A percentile compares a stretch with the other conserved stretches of the same genome.
Conservation (phyloP, 2,113 vertebrate genomes). For the Etheostoma cragini region DNA sequence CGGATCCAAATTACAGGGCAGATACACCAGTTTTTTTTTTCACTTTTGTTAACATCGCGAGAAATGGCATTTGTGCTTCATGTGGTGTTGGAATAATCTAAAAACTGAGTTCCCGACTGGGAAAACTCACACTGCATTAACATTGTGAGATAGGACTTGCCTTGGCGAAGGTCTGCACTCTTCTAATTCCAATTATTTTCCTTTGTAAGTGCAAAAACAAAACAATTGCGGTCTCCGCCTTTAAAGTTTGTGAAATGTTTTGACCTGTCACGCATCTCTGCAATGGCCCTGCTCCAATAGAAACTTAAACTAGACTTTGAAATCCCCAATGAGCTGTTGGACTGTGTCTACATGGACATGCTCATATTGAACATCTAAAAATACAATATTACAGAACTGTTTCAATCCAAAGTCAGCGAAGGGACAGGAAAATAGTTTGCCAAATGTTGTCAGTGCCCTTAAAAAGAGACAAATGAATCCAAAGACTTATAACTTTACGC, state of each 20-base stretch:
- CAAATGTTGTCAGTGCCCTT: neutral
- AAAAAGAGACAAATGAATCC: constrained; percentile 14
- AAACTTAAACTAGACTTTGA: constrained; percentile 27
- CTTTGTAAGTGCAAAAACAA: neutral
- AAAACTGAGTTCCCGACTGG: no score
- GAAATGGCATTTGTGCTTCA: no score
- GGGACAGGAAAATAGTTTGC: neutral
- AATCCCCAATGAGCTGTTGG: neutral
- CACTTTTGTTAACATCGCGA: no score
- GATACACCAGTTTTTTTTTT: no score
- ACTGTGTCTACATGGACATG: neutral
- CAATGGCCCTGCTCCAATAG: neutral
- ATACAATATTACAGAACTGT: neutral
- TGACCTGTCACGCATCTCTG: neutral
- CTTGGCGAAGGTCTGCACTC: no score
- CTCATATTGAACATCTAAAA: neutral
- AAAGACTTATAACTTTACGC: constrained; percentile 7
- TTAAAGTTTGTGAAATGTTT: neutral
- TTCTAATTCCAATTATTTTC: neutral
- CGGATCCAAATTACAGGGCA: no score
- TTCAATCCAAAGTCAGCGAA: neutral
- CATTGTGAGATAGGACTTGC: no score
- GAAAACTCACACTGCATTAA: no score
- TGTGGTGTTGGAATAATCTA: no score
- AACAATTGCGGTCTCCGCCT: neutral